Evolutionary conservation across 2,113 vertebrate species (phyloP).

Genomic region (Lipophrys pholis): DNA sequence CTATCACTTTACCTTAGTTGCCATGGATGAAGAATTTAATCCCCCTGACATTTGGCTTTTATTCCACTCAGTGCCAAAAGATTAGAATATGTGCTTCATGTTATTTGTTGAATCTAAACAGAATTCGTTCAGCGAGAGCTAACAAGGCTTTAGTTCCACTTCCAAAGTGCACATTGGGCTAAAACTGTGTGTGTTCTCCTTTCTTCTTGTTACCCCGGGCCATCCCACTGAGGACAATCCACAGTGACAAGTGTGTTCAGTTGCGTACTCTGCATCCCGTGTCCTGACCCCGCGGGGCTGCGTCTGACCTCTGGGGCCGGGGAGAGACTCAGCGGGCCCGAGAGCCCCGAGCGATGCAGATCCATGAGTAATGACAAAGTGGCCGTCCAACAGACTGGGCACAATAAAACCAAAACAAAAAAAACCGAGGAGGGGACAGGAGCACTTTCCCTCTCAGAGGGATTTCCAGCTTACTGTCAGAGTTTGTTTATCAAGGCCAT

Average conservation of each 20-base stretch:
- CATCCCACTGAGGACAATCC: constrained; percentile 44
- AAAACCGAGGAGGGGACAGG: too few relatives aligned
- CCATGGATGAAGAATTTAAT: neutral
- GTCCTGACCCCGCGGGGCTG: constrained; percentile 40
- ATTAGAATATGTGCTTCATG: neutral
- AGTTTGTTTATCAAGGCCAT: constrained; percentile 58
- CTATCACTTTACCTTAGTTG: constrained; percentile 11
- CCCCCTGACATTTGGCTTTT: constrained; percentile 7
- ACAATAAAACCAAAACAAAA: too few relatives aligned
- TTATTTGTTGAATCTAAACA: neutral
- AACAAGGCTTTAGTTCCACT: neutral
- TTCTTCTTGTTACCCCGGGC: constrained; percentile 15
- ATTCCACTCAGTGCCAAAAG: neutral
- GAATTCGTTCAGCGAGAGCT: neutral
- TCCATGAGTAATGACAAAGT: constrained; percentile 47
- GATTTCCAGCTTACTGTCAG: constrained; percentile 50
- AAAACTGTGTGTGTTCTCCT: constrained; percentile 13
- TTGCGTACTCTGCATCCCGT: constrained; percentile 24
- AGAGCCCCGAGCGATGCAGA: constrained; percentile 35
- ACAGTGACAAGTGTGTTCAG: constrained; percentile 60
- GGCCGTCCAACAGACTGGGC: constrained; percentile 28
- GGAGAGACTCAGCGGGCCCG: constrained; percentile 45
- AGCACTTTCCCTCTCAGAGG: constrained; percentile 47
- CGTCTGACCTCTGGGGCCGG: constrained; percentile 45
- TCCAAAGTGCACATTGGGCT: constrained; percentile 22